These are phyloP conservation scores for Podiceps cristatus DNA, from an alignment of 2,113 vertebrate species.

Conservation along the genomic window DNA sequence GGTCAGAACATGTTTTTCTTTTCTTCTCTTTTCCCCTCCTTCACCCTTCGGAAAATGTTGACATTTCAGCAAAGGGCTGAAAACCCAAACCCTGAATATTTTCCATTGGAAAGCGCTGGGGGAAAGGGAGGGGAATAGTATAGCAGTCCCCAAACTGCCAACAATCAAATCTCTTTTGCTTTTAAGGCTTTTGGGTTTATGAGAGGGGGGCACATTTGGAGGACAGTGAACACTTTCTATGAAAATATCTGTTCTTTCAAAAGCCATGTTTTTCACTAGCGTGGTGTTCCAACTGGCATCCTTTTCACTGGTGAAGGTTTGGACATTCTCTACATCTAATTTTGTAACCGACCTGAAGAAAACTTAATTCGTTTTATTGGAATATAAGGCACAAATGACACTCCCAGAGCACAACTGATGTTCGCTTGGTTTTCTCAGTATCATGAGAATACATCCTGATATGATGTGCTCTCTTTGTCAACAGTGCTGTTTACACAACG, in stretches of 20 bases:
- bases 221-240: background rate
- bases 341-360: background rate
- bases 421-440: background rate
- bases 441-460: background rate
- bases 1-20: constrained; percentile 64
- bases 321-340: background rate
- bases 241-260: constrained; percentile 4
- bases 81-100: constrained; percentile 59
- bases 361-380: background rate
- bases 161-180: constrained; percentile 3
- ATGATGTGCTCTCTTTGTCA: background rate
- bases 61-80: constrained; percentile 44
- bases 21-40: constrained; percentile 27
- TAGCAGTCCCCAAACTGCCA: constrained; percentile 5
- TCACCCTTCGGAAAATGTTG: constrained; percentile 51
- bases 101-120: constrained; percentile 53
- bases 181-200: background rate
- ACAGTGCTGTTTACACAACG: background rate
- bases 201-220: background rate
- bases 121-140: constrained; percentile 29
- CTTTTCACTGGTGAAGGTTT: background rate
- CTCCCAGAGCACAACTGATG: background rate
- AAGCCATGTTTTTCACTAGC: background rate
- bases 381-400: background rate
- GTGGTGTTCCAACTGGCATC: background rate